These are phyloP conservation scores for Xiphophorus hellerii DNA, from an alignment of 2,113 vertebrate species.

Conservation along the genomic window DNA sequence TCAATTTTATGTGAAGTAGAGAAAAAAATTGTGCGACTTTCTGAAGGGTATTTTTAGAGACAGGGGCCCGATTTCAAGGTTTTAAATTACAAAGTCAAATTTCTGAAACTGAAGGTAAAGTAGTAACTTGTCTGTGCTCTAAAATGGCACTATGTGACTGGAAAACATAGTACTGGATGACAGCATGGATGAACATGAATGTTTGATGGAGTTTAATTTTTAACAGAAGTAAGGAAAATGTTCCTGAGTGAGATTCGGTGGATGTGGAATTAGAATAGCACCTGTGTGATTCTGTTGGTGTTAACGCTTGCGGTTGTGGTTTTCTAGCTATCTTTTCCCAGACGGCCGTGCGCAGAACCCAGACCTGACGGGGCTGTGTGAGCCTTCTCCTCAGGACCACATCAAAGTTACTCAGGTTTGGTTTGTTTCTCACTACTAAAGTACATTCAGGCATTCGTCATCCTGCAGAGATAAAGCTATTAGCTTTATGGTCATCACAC, in stretches of 20 bases:
- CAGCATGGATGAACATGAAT: no score
- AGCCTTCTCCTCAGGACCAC: conserved; percentile 98
- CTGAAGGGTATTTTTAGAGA: no score
- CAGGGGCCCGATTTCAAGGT: no score
- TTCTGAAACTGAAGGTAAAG: no score
- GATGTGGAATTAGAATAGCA: rapidly evolving
- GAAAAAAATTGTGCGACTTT: no score
- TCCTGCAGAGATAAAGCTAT: neutral
- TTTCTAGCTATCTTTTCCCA: conserved; percentile 91
- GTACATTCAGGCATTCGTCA: no score
- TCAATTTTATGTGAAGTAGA: no score
- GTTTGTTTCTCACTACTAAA: neutral
- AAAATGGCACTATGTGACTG: no score
- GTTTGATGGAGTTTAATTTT: neutral
- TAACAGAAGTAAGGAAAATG: neutral
- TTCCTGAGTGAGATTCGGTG: neutral
- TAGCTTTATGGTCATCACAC: neutral
- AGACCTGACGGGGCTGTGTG: conserved; percentile 95
- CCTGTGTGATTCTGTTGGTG: neutral
- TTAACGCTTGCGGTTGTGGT: neutral
- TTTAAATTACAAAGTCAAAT: no score
- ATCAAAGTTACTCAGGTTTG: conserved; percentile 98
- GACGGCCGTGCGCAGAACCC: conserved; percentile 98
- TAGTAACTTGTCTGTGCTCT: no score
- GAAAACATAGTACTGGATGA: no score